Base-by-base conservation (phyloP, 2,797 vertebrate genomes). In the Aphelocoma californica region DNA sequence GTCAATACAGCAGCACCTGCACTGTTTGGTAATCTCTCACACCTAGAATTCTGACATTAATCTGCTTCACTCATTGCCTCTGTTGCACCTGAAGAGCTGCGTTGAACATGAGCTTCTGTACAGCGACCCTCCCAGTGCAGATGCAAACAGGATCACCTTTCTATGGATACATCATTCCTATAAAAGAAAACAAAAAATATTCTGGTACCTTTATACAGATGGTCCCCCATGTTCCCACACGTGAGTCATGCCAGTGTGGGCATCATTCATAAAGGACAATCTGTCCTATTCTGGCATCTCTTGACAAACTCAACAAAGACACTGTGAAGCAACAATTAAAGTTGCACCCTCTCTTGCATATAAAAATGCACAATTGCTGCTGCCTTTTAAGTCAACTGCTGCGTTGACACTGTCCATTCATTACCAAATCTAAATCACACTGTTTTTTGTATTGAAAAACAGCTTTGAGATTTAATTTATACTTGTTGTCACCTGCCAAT, bases 381-480 rank as follows among this genome's bases (percentile, higher is more conserved):
- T 86, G 61, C 9, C 82, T 92, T 96, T 82, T 47, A 73, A 86
- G 38, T 80, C 73, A 70, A 9, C 10, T 36, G 10, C 31, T 29
- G 82, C 26, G 20, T 14, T 72, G 36, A 66, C 42, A 67, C 12
- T 70, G 25, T 44, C 34, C 32, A 65, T 82, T 82, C 54, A 65
- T 81, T 82, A 91, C 12, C 25, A 93, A 88, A 83, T 88, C 15
- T 8, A 92, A 92, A 91, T 81, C 60, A 79, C 19, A 78, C 8
- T 42, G 42, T 8, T 1, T 95, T 96, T 83, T 80, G 25, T 67
- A 66, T 87, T 54, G 28, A 65, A 50, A 89, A 92, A 64, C 3
- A 75, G 36, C 53, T 81, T 75, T 57, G 28, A 32, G 67, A 73
- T 95, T 94, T 88, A 93, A 90, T 89, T 92, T 92, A 67, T 78